Evolutionary conservation across 2,888 invertebrate genomes (phyloP).

Genomic region (Cephalotes varians): DNA sequence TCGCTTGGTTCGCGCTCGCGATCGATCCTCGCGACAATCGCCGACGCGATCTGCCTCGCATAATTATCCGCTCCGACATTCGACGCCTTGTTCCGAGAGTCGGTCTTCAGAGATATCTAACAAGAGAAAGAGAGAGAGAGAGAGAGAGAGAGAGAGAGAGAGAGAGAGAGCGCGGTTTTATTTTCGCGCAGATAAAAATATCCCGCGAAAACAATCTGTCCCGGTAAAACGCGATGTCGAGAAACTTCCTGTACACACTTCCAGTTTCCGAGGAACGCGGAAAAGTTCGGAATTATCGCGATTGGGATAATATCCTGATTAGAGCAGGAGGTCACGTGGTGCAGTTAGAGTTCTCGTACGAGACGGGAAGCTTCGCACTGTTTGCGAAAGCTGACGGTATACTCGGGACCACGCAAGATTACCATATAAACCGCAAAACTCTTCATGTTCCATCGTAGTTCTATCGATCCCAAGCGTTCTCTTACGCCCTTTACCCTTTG

Average conservation of each 20-base stretch:
- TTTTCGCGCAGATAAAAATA: slow-evolving; percentile 1
- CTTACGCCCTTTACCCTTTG: slow-evolving; percentile 33
- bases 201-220: not conserved
- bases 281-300: not conserved
- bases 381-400: slow-evolving; percentile 48
- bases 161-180: no score
- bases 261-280: not conserved
- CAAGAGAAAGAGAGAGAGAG: no score
- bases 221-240: not conserved
- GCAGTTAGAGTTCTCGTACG: slow-evolving; percentile 8
- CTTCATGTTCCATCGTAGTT: slow-evolving; percentile 28
- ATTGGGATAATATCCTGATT: slow-evolving; percentile 33
- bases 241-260: not conserved
- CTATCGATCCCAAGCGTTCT: slow-evolving; percentile 29
- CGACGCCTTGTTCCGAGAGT: not conserved
- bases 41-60: not conserved
- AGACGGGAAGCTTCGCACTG: slow-evolving; percentile 6
- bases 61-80: slow-evolving; percentile 6
- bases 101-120: not conserved
- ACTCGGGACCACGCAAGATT: slow-evolving; percentile 57
- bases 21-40: slow-evolving; percentile 24
- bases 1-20: slow-evolving; percentile 10
- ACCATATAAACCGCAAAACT: slow-evolving; percentile 70
- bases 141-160: no score
- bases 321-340: not conserved